A percentile compares a stretch with the other conserved stretches of the same genome.
Conservation (phyloP, 2,888 invertebrate species). For the Eristalinus aeneus region DNA sequence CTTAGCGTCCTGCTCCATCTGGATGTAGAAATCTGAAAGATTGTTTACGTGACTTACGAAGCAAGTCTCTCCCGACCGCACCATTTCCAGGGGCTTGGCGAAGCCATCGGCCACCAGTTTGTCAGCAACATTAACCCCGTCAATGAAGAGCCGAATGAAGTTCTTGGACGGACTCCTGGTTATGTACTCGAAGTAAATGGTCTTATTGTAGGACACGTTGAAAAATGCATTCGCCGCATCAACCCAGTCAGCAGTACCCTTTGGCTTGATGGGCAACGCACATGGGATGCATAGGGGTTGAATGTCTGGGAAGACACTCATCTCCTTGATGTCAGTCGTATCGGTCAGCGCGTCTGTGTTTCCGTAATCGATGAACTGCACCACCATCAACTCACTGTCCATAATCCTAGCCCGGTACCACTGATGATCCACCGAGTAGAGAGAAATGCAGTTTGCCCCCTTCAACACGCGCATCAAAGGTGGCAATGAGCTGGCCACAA, state of each 20-base stretch:
- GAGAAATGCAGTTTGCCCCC: conserved; percentile 86
- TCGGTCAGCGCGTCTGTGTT: conserved; percentile 89
- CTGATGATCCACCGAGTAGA: conserved; percentile 89
- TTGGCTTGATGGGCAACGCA: conserved; percentile 86
- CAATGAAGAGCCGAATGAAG: conserved; percentile 85
- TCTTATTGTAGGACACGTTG: conserved; percentile 79
- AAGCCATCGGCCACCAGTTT: conserved; percentile 83
- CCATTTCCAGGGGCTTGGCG: conserved; percentile 82
- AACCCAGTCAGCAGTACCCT: conserved; percentile 85
- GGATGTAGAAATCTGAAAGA: conserved; percentile 89
- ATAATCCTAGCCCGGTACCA: conserved; percentile 97
- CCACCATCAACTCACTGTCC: conserved; percentile 89
- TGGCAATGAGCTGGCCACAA: conserved; percentile 81
- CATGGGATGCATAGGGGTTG: conserved; percentile 84
- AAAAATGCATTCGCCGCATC: conserved; percentile 84
- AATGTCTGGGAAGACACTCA: conserved; percentile 81
- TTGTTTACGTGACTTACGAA: conserved; percentile 89
- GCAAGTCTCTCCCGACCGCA: conserved; percentile 83
- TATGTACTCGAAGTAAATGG: conserved; percentile 79
- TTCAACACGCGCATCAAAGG: conserved; percentile 82
- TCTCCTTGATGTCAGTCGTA: conserved; percentile 83
- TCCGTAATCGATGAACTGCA: conserved; percentile 90
- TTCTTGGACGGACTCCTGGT: conserved; percentile 74
- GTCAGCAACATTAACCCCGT: conserved; percentile 84
- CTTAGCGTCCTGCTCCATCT: conserved; percentile 85